Percentiles rank a stretch among this genome's conserved stretches.
Evolutionary conservation across 2,113 vertebrate genomes (phyloP).

Genomic region (Caranx melampygus): DNA sequence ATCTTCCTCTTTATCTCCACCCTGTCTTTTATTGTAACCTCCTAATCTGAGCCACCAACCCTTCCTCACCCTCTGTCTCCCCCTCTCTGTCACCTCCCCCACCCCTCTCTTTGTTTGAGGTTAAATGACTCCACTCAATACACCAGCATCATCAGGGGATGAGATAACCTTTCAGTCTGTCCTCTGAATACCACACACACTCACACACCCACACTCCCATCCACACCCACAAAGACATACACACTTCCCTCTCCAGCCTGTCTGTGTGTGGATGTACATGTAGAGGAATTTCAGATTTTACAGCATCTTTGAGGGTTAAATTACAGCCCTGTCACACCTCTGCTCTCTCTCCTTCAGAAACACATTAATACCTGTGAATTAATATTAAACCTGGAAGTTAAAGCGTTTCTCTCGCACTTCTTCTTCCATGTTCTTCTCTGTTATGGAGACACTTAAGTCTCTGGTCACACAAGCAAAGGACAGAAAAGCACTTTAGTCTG

Average conservation of each 20-base stretch:
- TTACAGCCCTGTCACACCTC: neutral
- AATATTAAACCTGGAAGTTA: conserved; percentile 14
- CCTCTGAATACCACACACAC: conserved; percentile 54
- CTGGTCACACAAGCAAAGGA: neutral
- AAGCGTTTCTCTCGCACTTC: conserved; percentile 4
- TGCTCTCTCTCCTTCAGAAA: neutral
- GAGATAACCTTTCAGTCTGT: conserved; percentile 64
- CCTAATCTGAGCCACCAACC: neutral
- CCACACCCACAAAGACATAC: too few species aligned
- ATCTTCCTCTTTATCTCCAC: conserved; percentile 35
- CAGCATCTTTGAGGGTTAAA: conserved; percentile 9
- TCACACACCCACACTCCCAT: neutral
- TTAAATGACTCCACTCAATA: conserved; percentile 62
- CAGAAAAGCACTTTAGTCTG: conserved; percentile 12
- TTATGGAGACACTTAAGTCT: neutral
- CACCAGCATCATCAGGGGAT: conserved; percentile 52
- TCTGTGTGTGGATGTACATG: conserved; percentile 7
- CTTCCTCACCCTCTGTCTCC: conserved; percentile 1
- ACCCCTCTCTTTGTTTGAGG: conserved; percentile 40
- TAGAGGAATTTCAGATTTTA: conserved; percentile 38
- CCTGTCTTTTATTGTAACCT: conserved; percentile 32
- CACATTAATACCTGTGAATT: conserved; percentile 36
- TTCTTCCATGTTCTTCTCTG: neutral
- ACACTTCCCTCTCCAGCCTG: neutral
- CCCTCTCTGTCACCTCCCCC: conserved; percentile 12